Conservation (phyloP, 2,797 vertebrate genomes). For the Pelobates cultripes region DNA sequence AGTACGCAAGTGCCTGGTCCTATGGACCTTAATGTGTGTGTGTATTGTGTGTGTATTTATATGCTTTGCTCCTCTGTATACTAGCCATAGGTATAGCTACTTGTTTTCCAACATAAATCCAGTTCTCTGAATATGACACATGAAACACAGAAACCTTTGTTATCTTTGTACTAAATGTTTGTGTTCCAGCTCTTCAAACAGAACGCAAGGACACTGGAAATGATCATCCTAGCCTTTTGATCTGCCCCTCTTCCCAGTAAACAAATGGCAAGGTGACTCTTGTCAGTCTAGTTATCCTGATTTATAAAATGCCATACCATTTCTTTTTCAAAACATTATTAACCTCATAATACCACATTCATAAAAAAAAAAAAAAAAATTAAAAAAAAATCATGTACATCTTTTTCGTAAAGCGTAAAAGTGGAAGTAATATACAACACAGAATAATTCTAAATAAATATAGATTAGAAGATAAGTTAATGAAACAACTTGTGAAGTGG, state of each 20-base stretch:
- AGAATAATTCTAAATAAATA: too few species aligned
- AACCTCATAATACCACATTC: too few species aligned
- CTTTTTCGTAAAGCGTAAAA: too few species aligned
- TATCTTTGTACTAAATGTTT: conserved; percentile 28
- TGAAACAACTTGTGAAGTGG: too few species aligned
- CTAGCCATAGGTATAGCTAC: not conserved
- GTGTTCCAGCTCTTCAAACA: conserved; percentile 38
- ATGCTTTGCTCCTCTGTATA: too few species aligned
- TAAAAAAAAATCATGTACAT: too few species aligned
- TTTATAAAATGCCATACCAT: not conserved
- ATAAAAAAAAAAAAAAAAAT: too few species aligned
- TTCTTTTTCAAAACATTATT: not conserved
- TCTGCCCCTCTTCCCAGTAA: not conserved
- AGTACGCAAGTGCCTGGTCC: too few species aligned
- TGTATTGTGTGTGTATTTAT: too few species aligned
- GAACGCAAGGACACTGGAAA: conserved; percentile 14
- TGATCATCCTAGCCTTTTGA: not conserved
- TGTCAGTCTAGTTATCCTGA: not conserved
- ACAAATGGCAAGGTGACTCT: not conserved
- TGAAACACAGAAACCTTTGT: conserved; percentile 1
- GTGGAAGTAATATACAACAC: too few species aligned
- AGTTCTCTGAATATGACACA: not conserved
- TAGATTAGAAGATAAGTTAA: too few species aligned
- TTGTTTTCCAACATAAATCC: not conserved
- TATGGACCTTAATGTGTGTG: too few species aligned